Evolutionary conservation across 2,888 invertebrate species (phyloP), one percentile per base, ranked within the genome.

Genomic region (Drosophila colorata): DNA sequence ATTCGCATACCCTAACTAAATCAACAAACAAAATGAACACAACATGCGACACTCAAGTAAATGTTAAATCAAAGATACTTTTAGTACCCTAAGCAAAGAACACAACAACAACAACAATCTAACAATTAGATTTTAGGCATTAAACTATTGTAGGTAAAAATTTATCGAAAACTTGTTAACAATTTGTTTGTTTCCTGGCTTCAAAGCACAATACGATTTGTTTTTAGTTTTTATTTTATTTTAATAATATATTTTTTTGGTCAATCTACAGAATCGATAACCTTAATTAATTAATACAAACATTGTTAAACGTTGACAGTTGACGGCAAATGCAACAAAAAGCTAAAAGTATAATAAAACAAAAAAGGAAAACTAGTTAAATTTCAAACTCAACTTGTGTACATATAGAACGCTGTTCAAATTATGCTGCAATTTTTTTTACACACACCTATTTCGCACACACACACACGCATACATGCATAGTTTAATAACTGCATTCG

Each of bases 11-110:
- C 63, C 61, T 38, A 67, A 51, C 47, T 41, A 46, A 55, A 66
- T 41, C 52, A 47, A 38, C 31, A 57, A 51, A 48, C 13, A 49
- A 44, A 38, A 56, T 11, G 41, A 57, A 69, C 56, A 74, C 60
- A 77, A 72, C 61, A 61, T 31, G 52, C 63, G 52, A 83, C 81
- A 83, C 81, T 84, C 81, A 84, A 87, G 67, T 81, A 84, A 84
- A 73, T 82, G 73, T 80, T 80, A 82, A 73, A 82, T 86, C 87
- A 81, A 81, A 86, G 87, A 82, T 78, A 80, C 75, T 64, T 87
- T 49, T 75, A 76, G 70, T 58, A 40, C 2, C n/a, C 7, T 75
- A 74, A 75, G 75, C 51, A 44, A 58, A 16, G 23, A 38, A 43
- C 16, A 70, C 25, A 52, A 25, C 6, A 33, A 35, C 43, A 67